Conservation (phyloP, 2,113 vertebrate species). For the Oxygymnocypris stewartii region DNA sequence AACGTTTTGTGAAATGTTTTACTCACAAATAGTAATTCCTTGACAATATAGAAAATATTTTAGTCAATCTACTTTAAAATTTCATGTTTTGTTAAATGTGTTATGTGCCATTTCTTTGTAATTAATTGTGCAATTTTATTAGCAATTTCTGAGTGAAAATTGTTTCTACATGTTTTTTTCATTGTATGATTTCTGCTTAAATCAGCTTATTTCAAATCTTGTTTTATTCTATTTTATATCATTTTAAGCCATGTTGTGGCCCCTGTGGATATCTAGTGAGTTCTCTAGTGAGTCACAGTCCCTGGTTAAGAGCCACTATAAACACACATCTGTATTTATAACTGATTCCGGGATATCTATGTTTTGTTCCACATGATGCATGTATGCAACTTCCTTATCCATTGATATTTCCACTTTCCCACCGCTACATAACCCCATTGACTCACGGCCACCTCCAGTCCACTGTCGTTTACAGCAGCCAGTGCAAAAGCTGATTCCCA, state of each 20-base stretch:
- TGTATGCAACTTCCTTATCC: not conserved
- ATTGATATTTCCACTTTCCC: not conserved
- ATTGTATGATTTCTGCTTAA: not conserved
- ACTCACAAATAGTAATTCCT: not conserved
- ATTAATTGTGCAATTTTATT: not conserved
- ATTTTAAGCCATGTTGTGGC: not conserved
- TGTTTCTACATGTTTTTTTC: too few relatives aligned
- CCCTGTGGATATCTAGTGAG: not conserved
- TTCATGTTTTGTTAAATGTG: not conserved
- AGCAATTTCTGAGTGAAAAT: too few relatives aligned
- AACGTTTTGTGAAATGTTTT: not conserved
- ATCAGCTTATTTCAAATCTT: not conserved
- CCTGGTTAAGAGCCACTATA: not conserved
- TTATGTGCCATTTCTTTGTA: not conserved
- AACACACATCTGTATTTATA: not conserved
- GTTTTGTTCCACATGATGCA: not conserved
- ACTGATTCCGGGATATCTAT: not conserved
- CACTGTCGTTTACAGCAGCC: not conserved
- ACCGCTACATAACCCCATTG: slow-evolving; percentile 18
- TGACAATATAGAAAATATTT: not conserved
- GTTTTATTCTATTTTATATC: not conserved
- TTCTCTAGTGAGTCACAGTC: not conserved
- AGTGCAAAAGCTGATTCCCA: slow-evolving; percentile 40
- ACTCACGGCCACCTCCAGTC: not conserved
- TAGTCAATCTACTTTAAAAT: too few relatives aligned